Evolutionary conservation across 2,888 invertebrate genomes (phyloP).

Genomic region (Drosophila anomelani): DNA sequence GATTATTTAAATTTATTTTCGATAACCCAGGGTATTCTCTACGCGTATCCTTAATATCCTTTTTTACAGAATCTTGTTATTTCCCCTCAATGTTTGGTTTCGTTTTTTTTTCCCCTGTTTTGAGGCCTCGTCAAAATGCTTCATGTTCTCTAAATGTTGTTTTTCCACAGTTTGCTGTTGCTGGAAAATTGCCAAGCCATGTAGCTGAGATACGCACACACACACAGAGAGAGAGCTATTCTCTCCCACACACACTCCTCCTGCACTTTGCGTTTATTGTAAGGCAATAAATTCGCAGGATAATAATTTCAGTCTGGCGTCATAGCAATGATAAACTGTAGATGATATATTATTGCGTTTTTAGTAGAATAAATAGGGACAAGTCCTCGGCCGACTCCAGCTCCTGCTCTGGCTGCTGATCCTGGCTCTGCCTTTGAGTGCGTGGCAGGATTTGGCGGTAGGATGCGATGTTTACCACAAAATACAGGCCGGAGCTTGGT

Average conservation of each 20-base stretch:
- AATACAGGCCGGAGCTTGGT: constrained; percentile 43
- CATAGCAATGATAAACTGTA: constrained; percentile 82
- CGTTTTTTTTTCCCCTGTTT: constrained; percentile 33
- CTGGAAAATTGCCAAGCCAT: constrained; percentile 54
- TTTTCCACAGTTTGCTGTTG: constrained; percentile 26
- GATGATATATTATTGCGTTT: constrained; percentile 82
- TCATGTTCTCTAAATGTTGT: constrained; percentile 51
- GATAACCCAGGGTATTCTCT: neutral
- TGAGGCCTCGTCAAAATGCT: constrained; percentile 65
- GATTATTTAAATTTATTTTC: neutral
- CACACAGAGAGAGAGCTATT: constrained; percentile 11
- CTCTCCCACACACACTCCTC: constrained; percentile 18
- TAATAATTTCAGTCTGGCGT: constrained; percentile 82
- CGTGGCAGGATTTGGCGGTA: constrained; percentile 69
- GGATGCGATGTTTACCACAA: constrained; percentile 53
- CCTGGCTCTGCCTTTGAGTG: constrained; percentile 52
- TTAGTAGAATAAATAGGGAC: constrained; percentile 72
- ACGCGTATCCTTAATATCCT: neutral
- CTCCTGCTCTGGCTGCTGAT: neutral
- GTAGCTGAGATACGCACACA: constrained; percentile 7
- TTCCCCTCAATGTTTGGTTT: neutral
- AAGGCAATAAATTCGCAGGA: constrained; percentile 81
- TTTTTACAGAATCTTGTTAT: constrained; percentile 1
- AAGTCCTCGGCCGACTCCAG: constrained; percentile 28
- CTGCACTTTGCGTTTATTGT: constrained; percentile 70